Evolutionary conservation across 2,888 invertebrate genomes (phyloP).

Genomic region (Tortricodes alternella): DNA sequence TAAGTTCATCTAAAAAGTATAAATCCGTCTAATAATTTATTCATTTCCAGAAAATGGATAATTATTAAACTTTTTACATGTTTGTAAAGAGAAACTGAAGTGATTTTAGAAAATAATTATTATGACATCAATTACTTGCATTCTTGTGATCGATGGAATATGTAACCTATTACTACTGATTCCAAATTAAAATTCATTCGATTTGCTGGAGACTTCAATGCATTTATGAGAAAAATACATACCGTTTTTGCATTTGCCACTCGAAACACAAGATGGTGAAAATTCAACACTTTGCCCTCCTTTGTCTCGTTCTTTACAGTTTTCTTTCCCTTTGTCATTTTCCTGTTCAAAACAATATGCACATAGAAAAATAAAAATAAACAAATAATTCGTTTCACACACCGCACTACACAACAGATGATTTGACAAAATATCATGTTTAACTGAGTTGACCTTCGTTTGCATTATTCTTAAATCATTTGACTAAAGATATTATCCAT

Average conservation of each 20-base stretch:
- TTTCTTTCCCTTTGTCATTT: constrained; percentile 53
- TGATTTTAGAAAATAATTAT: too few species aligned
- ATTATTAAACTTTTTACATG: too few species aligned
- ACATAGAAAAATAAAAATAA: constrained; percentile 4
- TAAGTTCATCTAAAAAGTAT: not conserved
- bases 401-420: not conserved
- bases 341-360: constrained; percentile 30
- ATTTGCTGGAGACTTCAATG: constrained; percentile 17
- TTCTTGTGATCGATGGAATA: too few species aligned
- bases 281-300: constrained; percentile 62
- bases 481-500: not conserved
- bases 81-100: too few species aligned
- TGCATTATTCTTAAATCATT: not conserved
- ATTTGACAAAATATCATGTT: not conserved
- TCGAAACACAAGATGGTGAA: constrained; percentile 73
- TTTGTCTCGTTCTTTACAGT: not conserved
- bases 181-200: too few species aligned
- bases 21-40: not conserved
- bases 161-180: too few species aligned
- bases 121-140: too few species aligned
- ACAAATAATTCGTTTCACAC: constrained; percentile 1
- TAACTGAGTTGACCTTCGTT: not conserved
- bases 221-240: constrained; percentile 15
- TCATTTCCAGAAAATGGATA: not conserved
- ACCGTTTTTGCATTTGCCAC: constrained; percentile 74